These are phyloP conservation scores for Leptoteleia sp. DNA, from an alignment of 1,140 invertebrate genomes.

Conservation along the genomic window DNA sequence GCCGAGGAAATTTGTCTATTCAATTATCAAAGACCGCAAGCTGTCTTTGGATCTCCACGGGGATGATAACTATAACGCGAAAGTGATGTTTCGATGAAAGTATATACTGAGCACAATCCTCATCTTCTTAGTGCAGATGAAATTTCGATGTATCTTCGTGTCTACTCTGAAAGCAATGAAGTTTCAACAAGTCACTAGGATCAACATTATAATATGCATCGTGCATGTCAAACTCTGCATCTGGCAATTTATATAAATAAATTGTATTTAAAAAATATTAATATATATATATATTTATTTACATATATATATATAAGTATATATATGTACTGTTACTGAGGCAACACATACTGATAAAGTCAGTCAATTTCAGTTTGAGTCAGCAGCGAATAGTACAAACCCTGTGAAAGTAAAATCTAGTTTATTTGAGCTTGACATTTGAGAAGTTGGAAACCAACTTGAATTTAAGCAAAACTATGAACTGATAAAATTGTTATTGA, in stretches of 20 bases:
- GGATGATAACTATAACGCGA: conserved; percentile 3
- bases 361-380: too few species aligned
- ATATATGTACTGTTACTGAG: conserved; percentile 30
- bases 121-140: conserved; percentile 14
- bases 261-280: conserved; percentile 10
- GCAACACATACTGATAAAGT: conserved; percentile 17
- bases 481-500: too few species aligned
- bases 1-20: too few species aligned
- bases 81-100: conserved; percentile 17
- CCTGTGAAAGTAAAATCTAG: too few species aligned
- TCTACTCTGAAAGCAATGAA: conserved; percentile 21
- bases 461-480: too few species aligned
- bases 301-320: too few species aligned
- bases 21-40: too few species aligned
- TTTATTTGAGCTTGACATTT: too few species aligned
- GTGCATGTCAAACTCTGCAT: conserved; percentile 24
- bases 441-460: too few species aligned
- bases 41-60: neutral
- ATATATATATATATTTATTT: too few species aligned
- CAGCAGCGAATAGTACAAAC: too few species aligned
- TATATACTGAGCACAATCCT: conserved; percentile 19
- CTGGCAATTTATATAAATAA: conserved; percentile 23
- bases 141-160: conserved; percentile 32
- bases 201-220: conserved; percentile 19
- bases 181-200: conserved; percentile 10